These are phyloP conservation scores for Acrobasis repandana DNA, from an alignment of 2,888 invertebrate species.

Conservation along the genomic window DNA sequence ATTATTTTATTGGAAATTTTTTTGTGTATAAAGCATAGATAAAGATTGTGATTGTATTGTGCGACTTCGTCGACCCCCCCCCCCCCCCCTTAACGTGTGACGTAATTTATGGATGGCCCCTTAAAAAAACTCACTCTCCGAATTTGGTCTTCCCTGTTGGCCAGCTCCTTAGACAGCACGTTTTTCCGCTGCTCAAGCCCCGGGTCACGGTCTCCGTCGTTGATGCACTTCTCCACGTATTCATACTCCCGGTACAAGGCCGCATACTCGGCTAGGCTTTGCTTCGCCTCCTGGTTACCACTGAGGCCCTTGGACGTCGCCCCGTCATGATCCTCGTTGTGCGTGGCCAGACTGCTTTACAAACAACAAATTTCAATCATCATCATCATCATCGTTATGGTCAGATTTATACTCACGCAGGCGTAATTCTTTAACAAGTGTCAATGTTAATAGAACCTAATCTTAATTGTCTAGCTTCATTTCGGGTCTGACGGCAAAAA, in stretches of 20 bases:
- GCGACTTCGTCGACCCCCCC: too few relatives aligned
- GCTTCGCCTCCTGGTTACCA: slow-evolving; percentile 56
- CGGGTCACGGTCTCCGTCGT: slow-evolving; percentile 47
- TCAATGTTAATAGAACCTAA: too few relatives aligned
- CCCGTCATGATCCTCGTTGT: slow-evolving; percentile 58
- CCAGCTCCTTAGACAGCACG: slow-evolving; percentile 53
- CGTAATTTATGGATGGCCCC: too few relatives aligned
- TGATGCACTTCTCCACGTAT: slow-evolving; percentile 50
- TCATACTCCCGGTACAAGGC: slow-evolving; percentile 64
- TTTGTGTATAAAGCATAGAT: too few relatives aligned
- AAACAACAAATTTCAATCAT: slow-evolving; percentile 15
- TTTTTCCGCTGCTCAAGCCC: slow-evolving; percentile 56
- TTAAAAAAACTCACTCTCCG: slow-evolving; percentile 48
- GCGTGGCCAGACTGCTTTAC: slow-evolving; percentile 59
- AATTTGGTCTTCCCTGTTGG: slow-evolving; percentile 58
- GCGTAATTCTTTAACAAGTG: too few relatives aligned
- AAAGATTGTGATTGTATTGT: too few relatives aligned
- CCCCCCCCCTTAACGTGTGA: too few relatives aligned
- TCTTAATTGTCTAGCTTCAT: too few relatives aligned
- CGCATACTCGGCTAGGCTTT: slow-evolving; percentile 64
- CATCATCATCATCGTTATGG: neutral
- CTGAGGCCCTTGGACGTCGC: slow-evolving; percentile 60
- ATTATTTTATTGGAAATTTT: too few relatives aligned
- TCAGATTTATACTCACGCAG: too few relatives aligned
- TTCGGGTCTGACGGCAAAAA: too few relatives aligned